These are phyloP conservation scores for Craterocephalus amniculus DNA, from an alignment of 2,797 vertebrate genomes.

Conservation along the genomic window DNA sequence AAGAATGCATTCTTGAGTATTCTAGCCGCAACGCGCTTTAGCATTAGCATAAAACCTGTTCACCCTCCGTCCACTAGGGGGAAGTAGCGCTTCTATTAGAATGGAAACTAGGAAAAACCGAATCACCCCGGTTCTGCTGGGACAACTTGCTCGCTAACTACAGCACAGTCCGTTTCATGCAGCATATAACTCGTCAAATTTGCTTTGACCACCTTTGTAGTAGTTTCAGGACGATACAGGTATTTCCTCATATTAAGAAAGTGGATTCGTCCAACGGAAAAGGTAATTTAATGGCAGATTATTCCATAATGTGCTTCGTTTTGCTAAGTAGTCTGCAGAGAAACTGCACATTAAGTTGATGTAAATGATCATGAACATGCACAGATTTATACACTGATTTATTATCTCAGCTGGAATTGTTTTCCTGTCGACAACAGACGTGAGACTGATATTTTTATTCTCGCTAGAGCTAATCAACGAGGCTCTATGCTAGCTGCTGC, in stretches of 20 bases:
- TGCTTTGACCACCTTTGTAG: background rate
- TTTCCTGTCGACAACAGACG: background rate
- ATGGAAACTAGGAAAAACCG: background rate
- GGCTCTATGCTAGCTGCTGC: background rate
- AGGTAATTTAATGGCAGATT: slow-evolving; percentile 29
- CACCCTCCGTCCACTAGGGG: slow-evolving; percentile 6
- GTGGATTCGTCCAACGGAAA: slow-evolving; percentile 8
- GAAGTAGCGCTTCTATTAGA: background rate
- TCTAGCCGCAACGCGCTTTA: no score
- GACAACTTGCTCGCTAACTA: background rate
- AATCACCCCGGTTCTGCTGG: background rate
- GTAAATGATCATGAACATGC: background rate
- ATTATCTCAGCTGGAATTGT: background rate
- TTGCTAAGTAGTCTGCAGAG: slow-evolving; percentile 10
- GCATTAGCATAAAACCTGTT: background rate
- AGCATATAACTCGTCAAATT: background rate
- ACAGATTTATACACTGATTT: no score
- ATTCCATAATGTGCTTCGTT: background rate
- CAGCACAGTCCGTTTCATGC: background rate
- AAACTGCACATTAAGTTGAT: background rate
- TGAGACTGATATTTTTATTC: background rate
- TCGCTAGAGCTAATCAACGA: background rate
- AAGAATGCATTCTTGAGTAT: no score
- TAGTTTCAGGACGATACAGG: no score
- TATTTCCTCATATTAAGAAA: background rate